phyloP scores from a whole-genome alignment of 1,140 invertebrate species.

The Bursaphelenchus mucronatus region DNA sequence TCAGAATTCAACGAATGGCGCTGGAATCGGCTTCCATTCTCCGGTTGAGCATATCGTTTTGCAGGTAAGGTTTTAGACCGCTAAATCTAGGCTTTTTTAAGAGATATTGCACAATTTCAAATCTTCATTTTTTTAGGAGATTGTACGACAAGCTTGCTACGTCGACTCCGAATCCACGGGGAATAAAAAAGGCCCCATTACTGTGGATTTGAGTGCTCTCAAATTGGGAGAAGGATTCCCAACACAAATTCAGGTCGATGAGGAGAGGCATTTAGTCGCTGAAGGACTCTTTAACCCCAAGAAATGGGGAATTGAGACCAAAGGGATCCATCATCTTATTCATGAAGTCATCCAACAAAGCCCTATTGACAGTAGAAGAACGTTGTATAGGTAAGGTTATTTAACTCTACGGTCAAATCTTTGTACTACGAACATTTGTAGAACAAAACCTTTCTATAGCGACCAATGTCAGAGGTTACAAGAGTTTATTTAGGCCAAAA shows the following conservation, averaged over 20 bases:
- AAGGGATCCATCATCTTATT: constrained; percentile 67
- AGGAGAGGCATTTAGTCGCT: constrained; percentile 65
- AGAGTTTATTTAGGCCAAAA: too few relatives aligned
- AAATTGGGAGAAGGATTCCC: not conserved
- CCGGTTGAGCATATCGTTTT: constrained; percentile 62
- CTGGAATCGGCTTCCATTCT: constrained; percentile 56
- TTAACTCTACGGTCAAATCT: not conserved
- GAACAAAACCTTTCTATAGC: constrained; percentile 30
- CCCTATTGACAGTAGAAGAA: constrained; percentile 54
- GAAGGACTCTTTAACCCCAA: constrained; percentile 69
- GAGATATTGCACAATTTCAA: constrained; percentile 56
- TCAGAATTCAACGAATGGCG: constrained; percentile 28
- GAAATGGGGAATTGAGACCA: constrained; percentile 68
- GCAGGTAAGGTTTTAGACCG: constrained; percentile 31
- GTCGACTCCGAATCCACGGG: constrained; percentile 64
- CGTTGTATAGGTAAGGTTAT: constrained; percentile 42
- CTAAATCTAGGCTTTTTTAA: constrained; percentile 57
- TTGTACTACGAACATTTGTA: too few relatives aligned
- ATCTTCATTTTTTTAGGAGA: constrained; percentile 35
- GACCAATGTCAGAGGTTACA: constrained; percentile 64
- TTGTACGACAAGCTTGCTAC: constrained; percentile 63
- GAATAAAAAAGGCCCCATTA: constrained; percentile 58
- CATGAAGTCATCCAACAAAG: constrained; percentile 65
- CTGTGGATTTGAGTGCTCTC: constrained; percentile 24
- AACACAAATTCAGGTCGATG: constrained; percentile 55